Conservation (phyloP, 2,888 invertebrate genomes). For the Sesamia inferens region DNA sequence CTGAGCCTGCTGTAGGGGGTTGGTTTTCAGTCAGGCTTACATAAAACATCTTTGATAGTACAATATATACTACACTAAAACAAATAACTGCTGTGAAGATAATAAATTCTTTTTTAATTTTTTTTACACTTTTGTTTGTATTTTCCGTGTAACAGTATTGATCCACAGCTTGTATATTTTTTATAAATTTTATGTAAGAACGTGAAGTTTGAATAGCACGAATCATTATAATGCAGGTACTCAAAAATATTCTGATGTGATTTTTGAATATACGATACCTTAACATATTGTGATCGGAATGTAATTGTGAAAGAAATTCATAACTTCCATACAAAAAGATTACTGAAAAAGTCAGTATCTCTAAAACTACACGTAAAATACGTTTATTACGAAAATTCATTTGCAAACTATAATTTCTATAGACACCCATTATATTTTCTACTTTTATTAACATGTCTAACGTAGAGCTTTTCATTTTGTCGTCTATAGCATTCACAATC, state of each 20-base stretch:
- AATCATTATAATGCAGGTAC: not conserved
- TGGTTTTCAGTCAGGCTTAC: fast-evolving
- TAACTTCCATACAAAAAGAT: not conserved
- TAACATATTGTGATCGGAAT: fast-evolving
- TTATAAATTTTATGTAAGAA: constrained; percentile 1
- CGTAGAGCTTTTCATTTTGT: not conserved
- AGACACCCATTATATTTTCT: constrained; percentile 31
- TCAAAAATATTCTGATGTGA: not conserved
- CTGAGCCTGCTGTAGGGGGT: fast-evolving
- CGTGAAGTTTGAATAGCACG: constrained; percentile 13
- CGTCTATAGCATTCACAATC: not conserved
- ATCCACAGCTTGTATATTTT: not conserved
- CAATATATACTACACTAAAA: not conserved
- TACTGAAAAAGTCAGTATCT: not conserved
- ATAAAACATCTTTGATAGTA: not conserved
- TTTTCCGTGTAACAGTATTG: not conserved
- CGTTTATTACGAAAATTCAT: not conserved
- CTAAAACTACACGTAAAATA: constrained; percentile 8
- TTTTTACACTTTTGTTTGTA: not conserved
- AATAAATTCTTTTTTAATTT: not conserved
- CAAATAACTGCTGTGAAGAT: not conserved
- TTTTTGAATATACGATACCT: not conserved
- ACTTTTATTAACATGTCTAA: constrained; percentile 9
- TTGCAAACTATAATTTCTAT: constrained; percentile 16
- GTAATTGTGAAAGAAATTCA: too few species aligned